Evolutionary conservation across 2,888 invertebrate species (phyloP).

Genomic region (Malthinus seriepunctatus): DNA sequence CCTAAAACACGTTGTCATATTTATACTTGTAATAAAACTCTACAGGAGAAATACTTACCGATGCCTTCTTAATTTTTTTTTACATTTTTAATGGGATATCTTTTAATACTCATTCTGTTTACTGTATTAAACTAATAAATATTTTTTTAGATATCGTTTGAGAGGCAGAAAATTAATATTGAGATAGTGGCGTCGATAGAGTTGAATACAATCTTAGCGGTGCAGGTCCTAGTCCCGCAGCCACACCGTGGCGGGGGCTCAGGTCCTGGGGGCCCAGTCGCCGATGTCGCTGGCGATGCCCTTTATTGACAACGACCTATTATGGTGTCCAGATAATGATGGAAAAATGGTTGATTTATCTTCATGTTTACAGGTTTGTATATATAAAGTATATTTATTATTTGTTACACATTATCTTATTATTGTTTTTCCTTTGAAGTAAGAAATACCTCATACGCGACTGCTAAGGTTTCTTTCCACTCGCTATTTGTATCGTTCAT

Average conservation of each 20-base stretch:
- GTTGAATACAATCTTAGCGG: slow-evolving; percentile 6
- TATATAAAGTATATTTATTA: neutral
- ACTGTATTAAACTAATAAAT: neutral
- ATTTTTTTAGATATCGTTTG: slow-evolving; percentile 17
- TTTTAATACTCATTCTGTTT: too few species aligned
- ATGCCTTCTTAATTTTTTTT: too few species aligned
- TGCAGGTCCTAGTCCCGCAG: slow-evolving; percentile 42
- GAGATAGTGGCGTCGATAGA: slow-evolving; percentile 18
- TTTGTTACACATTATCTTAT: too few species aligned
- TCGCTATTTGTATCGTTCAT: too few species aligned
- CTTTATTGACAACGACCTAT: slow-evolving; percentile 93
- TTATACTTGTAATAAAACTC: too few species aligned
- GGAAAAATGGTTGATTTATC: slow-evolving; percentile 92
- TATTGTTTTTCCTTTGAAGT: too few species aligned
- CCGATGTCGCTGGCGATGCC: slow-evolving; percentile 82
- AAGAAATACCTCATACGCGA: too few species aligned
- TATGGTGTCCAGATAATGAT: slow-evolving; percentile 95
- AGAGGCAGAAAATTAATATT: slow-evolving; percentile 13
- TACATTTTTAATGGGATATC: too few species aligned
- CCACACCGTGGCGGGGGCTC: slow-evolving; percentile 66
- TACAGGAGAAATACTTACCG: too few species aligned
- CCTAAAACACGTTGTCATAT: too few species aligned
- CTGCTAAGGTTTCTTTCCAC: too few species aligned
- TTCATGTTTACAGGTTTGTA: slow-evolving; percentile 80
- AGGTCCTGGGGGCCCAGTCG: slow-evolving; percentile 60